These are phyloP conservation scores for Acanthopleura granulata DNA, from an alignment of 2,888 invertebrate genomes.

Conservation along the genomic window DNA sequence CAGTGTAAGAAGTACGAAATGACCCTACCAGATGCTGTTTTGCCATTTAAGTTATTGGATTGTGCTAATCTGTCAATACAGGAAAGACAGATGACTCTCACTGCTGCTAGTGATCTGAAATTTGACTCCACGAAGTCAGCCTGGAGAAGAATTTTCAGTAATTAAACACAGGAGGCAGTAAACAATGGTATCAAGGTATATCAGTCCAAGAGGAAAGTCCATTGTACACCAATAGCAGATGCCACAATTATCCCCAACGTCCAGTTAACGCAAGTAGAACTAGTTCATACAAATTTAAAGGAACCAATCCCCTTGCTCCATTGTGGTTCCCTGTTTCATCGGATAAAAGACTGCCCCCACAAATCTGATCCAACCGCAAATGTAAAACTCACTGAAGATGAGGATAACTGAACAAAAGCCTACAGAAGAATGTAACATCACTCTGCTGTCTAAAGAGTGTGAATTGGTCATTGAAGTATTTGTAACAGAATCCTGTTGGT, in stretches of 20 bases:
- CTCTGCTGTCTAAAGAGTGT: not conserved
- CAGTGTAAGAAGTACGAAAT: not conserved
- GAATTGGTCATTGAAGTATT: not conserved
- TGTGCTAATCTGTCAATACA: too few species aligned
- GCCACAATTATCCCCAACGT: too few species aligned
- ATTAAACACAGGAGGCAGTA: too few species aligned
- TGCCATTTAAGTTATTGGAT: not conserved
- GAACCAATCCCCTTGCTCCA: not conserved
- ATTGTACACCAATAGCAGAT: too few species aligned
- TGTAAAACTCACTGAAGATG: not conserved
- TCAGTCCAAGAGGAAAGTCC: too few species aligned
- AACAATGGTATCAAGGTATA: too few species aligned
- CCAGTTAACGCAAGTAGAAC: not conserved
- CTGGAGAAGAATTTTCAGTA: too few species aligned
- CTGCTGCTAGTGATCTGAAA: not conserved
- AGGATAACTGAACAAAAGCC: not conserved
- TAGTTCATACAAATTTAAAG: not conserved
- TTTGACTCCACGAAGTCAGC: too few species aligned
- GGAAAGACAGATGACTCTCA: not conserved
- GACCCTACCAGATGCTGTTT: not conserved
- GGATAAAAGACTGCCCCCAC: slow-evolving; percentile 22
- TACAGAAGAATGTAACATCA: not conserved
- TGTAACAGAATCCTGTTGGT: too few species aligned
- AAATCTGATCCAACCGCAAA: not conserved
- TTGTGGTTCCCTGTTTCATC: slow-evolving; percentile 32